These are phyloP conservation scores for Rhombomys opimus DNA, from an alignment of 2,113 vertebrate genomes.

Conservation along the genomic window DNA sequence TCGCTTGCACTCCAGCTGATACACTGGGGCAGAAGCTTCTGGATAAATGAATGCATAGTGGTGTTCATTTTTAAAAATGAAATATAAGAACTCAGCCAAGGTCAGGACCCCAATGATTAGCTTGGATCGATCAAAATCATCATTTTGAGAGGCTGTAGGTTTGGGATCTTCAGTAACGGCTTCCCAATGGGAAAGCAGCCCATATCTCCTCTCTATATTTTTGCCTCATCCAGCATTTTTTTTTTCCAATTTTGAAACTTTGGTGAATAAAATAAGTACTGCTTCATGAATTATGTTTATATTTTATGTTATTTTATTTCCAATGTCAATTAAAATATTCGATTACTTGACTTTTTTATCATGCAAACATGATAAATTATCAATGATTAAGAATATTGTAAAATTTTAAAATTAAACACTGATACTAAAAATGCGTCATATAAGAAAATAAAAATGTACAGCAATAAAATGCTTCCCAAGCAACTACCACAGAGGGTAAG, in stretches of 20 bases:
- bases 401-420: conserved; percentile 10
- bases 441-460: background rate
- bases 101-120: conserved; percentile 60
- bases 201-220: background rate
- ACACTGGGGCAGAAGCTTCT: conserved; percentile 21
- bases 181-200: background rate
- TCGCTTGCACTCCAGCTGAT: background rate
- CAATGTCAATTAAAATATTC: conserved; percentile 10
- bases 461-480: background rate
- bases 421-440: background rate
- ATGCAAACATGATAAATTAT: background rate
- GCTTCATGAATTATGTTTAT: conserved; percentile 11
- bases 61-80: conserved; percentile 48
- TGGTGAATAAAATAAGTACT: background rate
- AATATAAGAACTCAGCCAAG: conserved; percentile 62
- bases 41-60: conserved; percentile 9
- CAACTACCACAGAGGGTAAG: background rate
- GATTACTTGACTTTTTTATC: background rate
- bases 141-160: background rate
- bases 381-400: background rate
- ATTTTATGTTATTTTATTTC: conserved; percentile 52
- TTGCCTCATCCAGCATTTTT: background rate
- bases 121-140: conserved; percentile 67
- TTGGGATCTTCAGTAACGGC: conserved; percentile 42
- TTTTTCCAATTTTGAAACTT: conserved; percentile 41